Base-by-base conservation (phyloP, 2,113 vertebrate species). In the Prunella himalayana region DNA sequence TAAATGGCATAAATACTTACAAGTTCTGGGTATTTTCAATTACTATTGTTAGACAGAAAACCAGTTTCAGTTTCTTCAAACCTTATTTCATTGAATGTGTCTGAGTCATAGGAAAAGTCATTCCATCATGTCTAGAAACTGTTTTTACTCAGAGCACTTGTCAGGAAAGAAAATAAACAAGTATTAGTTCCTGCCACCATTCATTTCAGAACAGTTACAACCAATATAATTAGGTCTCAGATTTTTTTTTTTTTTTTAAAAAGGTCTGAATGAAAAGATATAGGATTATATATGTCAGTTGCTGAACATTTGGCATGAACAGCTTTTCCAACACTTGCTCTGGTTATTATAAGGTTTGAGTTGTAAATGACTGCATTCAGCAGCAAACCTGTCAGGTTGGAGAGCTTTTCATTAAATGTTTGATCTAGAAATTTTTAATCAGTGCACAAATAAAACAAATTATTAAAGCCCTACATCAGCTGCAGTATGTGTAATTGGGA, bases 121-220 rank as follows among this genome's bases (percentile, higher is more conserved):
- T 95, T 95, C 96, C 95, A 96, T 96, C 96, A 94, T 96, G 92
- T 96, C 94, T 97, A 97, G 95, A 97, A 90, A 93, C 91, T 92
- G 79, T 92, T 96, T 96, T 94, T 96, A 96, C 90, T 97, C 94
- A 95, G 80, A 92, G 87, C 70, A 71, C 91, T 95, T 96, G 96
- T 95, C 93, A 92, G 96, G 93, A 97, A 97, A 96, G 92, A 96
- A 97, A 97, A 95, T 94, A 97, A 97, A 96, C 93, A 95, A 93
- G 92, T 87, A 94, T 94, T 97, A 92, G 95, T 96, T 96, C 87
- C 92, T 95, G 91, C 85, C 94, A 84, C 92, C 86, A 94, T 91
- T 96, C 92, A 95, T 96, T 97, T 96, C 82, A 92, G 76, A 96
- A 90, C 80, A 90, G 94, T 93, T 96, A 93, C 57, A 88, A 86